Percentiles rank a stretch among this genome's conserved stretches.
Evolutionary conservation across 1,140 invertebrate species (phyloP).

Genomic region (Heliothis virescens): DNA sequence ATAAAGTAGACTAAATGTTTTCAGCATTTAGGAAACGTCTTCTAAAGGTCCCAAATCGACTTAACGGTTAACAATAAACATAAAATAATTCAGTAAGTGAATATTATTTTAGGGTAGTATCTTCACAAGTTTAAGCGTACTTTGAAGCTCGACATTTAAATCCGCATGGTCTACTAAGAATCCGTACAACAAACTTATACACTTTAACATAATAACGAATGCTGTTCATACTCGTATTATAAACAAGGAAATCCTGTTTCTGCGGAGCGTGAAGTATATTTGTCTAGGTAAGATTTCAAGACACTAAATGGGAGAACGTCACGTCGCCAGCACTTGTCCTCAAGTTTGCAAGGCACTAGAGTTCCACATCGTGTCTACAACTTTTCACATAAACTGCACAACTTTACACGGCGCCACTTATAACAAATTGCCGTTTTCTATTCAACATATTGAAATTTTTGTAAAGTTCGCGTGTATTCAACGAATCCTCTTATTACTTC

Average conservation of each 20-base stretch:
- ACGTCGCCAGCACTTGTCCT: conserved; percentile 63
- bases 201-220: conserved; percentile 42
- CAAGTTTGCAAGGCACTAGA: conserved; percentile 55
- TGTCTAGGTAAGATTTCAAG: conserved; percentile 53
- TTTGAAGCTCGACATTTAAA: conserved; percentile 10
- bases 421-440: conserved; percentile 59
- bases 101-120: background rate
- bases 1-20: conserved; percentile 15
- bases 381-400: conserved; percentile 67
- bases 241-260: conserved; percentile 47
- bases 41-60: background rate
- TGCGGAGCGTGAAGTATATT: conserved; percentile 49
- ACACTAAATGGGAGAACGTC: conserved; percentile 57
- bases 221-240: conserved; percentile 26
- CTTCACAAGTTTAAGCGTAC: background rate
- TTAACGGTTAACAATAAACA: background rate
- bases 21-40: background rate
- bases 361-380: conserved; percentile 58
- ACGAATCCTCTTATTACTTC: conserved; percentile 42
- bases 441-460: conserved; percentile 60
- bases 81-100: conserved; percentile 1
- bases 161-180: background rate
- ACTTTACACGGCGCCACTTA: conserved; percentile 60
- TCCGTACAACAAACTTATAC: conserved; percentile 27
- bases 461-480: conserved; percentile 48